Conservation (phyloP, 2,797 vertebrate species). For the Graptemys geographica region DNA sequence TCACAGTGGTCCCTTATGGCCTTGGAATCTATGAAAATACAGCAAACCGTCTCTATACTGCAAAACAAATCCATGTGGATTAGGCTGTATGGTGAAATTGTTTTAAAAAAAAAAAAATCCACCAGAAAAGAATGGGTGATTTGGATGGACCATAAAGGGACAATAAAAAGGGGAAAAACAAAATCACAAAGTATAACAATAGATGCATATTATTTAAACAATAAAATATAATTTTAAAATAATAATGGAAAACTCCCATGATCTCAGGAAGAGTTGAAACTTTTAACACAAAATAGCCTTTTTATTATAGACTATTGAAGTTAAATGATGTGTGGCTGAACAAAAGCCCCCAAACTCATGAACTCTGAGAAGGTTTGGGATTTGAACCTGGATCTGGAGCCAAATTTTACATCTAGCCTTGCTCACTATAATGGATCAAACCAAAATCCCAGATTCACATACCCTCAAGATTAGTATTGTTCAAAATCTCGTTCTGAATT, state of each 20-base stretch:
- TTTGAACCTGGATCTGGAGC: not conserved
- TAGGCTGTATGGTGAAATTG: fast-evolving
- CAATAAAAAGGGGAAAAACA: not conserved
- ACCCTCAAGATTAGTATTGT: not conserved
- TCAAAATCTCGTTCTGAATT: not conserved
- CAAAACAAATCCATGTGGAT: not conserved
- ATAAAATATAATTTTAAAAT: not conserved
- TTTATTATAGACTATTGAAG: not conserved
- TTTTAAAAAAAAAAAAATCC: not conserved
- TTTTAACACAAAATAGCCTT: not conserved
- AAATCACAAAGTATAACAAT: not conserved
- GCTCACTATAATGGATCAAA: not conserved
- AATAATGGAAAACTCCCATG: not conserved
- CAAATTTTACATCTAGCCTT: not conserved
- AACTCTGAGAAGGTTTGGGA: not conserved
- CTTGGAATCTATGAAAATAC: not conserved
- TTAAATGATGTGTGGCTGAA: not conserved
- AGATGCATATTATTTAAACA: not conserved
- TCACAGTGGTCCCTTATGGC: not conserved
- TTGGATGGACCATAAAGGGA: not conserved
- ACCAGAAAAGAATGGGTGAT: not conserved
- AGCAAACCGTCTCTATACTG: not conserved
- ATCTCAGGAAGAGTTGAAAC: not conserved
- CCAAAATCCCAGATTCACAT: not conserved
- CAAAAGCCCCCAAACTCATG: not conserved